Conservation (phyloP, 2,888 invertebrate species). For the Tholera decimalis region DNA sequence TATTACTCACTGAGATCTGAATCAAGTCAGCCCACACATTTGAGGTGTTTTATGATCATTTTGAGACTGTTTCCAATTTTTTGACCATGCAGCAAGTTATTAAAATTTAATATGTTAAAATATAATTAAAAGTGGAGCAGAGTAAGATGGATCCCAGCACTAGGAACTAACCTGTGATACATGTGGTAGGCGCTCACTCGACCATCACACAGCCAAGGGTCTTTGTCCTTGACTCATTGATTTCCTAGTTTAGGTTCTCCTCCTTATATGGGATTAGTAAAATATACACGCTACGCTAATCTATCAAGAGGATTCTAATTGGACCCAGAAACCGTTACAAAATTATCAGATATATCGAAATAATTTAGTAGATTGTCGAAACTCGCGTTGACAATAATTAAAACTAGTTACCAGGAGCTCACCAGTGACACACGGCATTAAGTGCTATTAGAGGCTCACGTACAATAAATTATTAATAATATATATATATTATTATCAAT, state of each 20-base stretch:
- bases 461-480: too few relatives aligned
- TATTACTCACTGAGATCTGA: slow-evolving; percentile 15
- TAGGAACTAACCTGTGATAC: too few relatives aligned
- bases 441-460: slow-evolving; percentile 4
- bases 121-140: too few relatives aligned
- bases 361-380: slow-evolving; percentile 19
- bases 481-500: too few relatives aligned
- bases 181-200: too few relatives aligned
- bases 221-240: too few relatives aligned
- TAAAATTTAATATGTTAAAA: too few relatives aligned
- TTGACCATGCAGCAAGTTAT: neutral
- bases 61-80: neutral
- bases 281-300: neutral
- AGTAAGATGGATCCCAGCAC: too few relatives aligned
- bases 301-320: neutral
- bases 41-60: neutral
- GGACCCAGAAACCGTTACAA: neutral
- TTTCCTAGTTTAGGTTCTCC: too few relatives aligned
- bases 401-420: neutral
- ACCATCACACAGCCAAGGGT: too few relatives aligned
- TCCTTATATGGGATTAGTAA: too few relatives aligned
- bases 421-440: neutral
- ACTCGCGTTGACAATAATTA: slow-evolving; percentile 16
- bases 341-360: slow-evolving; percentile 8
- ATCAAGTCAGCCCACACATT: slow-evolving; percentile 5